Percentiles rank a stretch among this genome's conserved stretches.
phyloP scores from a whole-genome alignment of 2,888 invertebrate species.

The Pachydiplax longipennis region DNA sequence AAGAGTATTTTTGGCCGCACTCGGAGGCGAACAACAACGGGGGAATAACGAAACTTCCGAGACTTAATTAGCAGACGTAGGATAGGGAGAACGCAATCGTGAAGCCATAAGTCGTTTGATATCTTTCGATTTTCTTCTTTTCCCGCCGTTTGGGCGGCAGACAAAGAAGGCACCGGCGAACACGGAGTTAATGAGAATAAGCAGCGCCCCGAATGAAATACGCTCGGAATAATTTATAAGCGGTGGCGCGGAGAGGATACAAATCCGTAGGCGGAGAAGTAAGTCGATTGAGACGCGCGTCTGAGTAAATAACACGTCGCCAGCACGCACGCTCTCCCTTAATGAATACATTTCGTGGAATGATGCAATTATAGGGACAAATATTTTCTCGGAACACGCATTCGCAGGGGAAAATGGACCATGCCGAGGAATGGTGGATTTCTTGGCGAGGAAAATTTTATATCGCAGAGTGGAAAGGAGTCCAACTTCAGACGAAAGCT shows the following conservation, averaged over 20 bases:
- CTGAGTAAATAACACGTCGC: background rate
- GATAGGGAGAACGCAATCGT: background rate
- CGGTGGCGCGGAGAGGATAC: background rate
- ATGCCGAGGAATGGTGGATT: no score
- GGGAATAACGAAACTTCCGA: background rate
- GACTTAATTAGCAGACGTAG: background rate
- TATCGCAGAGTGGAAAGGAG: no score
- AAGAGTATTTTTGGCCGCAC: conserved; percentile 11
- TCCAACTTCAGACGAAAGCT: no score
- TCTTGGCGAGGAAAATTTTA: no score
- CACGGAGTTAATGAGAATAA: background rate
- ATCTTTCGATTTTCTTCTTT: background rate
- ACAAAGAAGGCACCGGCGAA: background rate
- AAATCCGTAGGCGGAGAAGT: background rate
- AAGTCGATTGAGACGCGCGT: background rate
- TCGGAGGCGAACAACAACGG: background rate
- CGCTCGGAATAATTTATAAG: background rate
- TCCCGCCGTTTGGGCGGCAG: background rate
- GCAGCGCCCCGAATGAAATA: background rate
- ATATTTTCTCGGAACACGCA: no score
- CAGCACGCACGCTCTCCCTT: background rate
- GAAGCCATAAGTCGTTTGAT: background rate
- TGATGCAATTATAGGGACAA: background rate
- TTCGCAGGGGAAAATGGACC: no score
- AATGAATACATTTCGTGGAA: background rate